These are phyloP conservation scores for Celastrina argiolus DNA, from an alignment of 2,888 invertebrate genomes.

Conservation along the genomic window DNA sequence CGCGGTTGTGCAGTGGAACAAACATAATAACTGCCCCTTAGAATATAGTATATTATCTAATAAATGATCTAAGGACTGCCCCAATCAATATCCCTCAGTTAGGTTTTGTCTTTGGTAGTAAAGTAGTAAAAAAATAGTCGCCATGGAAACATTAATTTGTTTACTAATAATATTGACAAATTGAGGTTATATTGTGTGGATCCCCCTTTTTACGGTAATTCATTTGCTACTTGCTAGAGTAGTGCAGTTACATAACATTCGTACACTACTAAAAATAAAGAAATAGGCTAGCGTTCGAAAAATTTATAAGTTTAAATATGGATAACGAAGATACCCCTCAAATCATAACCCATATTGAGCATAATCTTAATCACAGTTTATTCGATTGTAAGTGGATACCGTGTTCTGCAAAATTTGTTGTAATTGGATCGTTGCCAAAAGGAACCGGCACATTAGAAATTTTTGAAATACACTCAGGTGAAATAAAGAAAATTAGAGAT, in stretches of 20 bases:
- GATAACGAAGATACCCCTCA: conserved; percentile 86
- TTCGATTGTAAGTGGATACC: conserved; percentile 98
- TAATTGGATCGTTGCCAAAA: conserved; percentile 90
- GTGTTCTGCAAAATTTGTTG: conserved; percentile 93
- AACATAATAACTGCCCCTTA: no score
- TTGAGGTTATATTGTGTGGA: conserved; percentile 38
- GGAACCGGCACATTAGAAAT: conserved; percentile 92
- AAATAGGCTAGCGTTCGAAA: neutral
- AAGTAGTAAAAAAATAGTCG: conserved; percentile 34
- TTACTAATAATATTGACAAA: conserved; percentile 34
- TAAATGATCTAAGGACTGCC: no score
- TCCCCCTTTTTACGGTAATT: neutral
- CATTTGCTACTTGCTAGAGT: neutral
- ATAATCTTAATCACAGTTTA: conserved; percentile 88
- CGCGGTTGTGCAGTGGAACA: no score
- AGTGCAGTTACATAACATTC: neutral
- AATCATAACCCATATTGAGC: conserved; percentile 91
- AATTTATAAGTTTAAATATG: conserved; percentile 38
- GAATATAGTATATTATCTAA: no score
- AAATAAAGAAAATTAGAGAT: conserved; percentile 82
- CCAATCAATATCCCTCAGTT: no score
- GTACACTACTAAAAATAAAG: neutral
- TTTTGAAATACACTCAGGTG: conserved; percentile 86
- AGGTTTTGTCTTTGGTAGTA: neutral
- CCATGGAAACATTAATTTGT: conserved; percentile 50